phyloP scores from a whole-genome alignment of 2,888 invertebrate genomes.

The Catocala fraxini region DNA sequence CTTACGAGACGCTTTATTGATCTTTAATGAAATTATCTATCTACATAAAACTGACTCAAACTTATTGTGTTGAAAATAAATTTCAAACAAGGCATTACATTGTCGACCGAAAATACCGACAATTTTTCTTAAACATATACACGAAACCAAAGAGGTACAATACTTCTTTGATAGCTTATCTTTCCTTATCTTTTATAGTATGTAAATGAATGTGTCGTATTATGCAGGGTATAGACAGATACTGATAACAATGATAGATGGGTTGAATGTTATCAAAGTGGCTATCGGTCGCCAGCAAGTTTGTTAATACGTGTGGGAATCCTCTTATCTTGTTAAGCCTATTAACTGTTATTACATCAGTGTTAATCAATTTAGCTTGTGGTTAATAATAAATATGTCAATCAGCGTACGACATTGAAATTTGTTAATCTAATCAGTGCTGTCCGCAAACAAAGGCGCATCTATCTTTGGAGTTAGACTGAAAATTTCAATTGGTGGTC shows the following conservation, averaged over 20 bases:
- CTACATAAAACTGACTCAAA: no score
- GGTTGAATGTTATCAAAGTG: conserved; percentile 13
- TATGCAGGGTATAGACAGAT: background rate
- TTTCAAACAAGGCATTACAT: no score
- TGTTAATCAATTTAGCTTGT: background rate
- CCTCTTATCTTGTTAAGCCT: conserved; percentile 10
- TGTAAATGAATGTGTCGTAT: background rate
- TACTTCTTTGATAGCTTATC: no score
- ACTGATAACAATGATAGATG: conserved; percentile 6
- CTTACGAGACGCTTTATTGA: no score
- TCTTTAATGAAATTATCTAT: no score
- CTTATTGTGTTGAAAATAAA: no score
- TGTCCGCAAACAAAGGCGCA: background rate
- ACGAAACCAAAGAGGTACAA: no score
- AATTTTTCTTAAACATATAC: no score
- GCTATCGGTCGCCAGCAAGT: background rate
- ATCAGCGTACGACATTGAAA: background rate
- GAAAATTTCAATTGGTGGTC: no score
- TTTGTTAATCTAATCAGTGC: background rate
- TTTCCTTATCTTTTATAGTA: background rate
- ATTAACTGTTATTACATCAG: conserved; percentile 12
- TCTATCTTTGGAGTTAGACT: no score
- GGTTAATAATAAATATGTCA: background rate
- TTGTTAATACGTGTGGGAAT: conserved; percentile 3
- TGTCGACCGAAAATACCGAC: no score